A percentile compares a stretch with the other conserved stretches of the same genome.
Conservation (phyloP, 2,888 invertebrate genomes). For the Ernsta delagoae region DNA sequence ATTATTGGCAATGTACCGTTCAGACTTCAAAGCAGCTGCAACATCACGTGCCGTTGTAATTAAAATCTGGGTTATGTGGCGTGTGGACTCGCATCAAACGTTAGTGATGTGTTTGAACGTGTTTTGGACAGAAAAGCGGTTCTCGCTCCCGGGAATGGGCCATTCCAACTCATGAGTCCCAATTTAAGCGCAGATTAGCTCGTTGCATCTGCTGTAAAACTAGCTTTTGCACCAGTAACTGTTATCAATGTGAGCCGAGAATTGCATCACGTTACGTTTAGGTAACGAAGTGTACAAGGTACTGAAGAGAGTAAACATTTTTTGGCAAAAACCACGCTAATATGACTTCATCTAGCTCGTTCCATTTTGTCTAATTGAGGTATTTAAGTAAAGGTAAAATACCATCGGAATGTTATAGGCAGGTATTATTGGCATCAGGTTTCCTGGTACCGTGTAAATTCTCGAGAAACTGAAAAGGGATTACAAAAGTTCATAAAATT, state of each 20-base stretch:
- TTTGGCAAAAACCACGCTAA: background rate
- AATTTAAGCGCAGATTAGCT: constrained; percentile 35
- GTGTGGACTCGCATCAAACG: constrained; percentile 1
- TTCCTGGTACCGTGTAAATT: too few species aligned
- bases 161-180: constrained; percentile 35
- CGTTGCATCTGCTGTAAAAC: constrained; percentile 32
- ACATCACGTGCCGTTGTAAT: constrained; percentile 13
- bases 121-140: constrained; percentile 30
- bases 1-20: constrained; percentile 23
- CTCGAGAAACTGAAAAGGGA: too few species aligned
- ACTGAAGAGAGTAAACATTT: background rate
- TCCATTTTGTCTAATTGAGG: too few species aligned
- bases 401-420: too few species aligned
- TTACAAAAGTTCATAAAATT: too few species aligned
- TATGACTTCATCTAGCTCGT: background rate
- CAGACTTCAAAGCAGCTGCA: constrained; percentile 15
- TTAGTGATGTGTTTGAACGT: constrained; percentile 31
- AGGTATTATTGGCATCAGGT: too few species aligned
- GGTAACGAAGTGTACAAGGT: background rate
- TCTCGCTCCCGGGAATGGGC: constrained; percentile 27
- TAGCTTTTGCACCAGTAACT: constrained; percentile 20
- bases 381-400: too few species aligned
- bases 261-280: background rate
- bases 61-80: constrained; percentile 27
- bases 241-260: background rate